A percentile compares a stretch with the other conserved stretches of the same genome.
Conservation (phyloP, 2,888 invertebrate genomes). For the Ornithoptera alexandrae region DNA sequence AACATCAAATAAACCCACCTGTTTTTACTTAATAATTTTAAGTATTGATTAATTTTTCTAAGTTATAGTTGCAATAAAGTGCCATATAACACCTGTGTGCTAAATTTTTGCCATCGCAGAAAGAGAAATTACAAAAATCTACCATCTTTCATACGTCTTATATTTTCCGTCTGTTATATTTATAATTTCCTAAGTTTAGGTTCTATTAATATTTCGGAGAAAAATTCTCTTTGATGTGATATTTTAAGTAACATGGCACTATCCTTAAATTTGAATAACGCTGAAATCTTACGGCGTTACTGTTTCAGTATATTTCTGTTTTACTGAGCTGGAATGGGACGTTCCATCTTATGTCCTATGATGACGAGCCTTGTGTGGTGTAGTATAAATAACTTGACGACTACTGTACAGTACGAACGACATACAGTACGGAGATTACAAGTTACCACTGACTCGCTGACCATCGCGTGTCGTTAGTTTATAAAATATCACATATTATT, state of each 20-base stretch:
- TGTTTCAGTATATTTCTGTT: slow-evolving; percentile 3
- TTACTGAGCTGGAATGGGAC: not conserved
- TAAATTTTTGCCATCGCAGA: not conserved
- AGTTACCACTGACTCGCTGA: not conserved
- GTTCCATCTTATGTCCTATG: not conserved
- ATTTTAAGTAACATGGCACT: slow-evolving; percentile 62
- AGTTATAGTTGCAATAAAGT: not conserved
- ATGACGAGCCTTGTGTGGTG: too few relatives aligned
- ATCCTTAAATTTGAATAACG: slow-evolving; percentile 35
- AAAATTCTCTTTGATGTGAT: slow-evolving; percentile 65
- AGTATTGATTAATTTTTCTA: not conserved
- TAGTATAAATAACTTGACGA: too few relatives aligned
- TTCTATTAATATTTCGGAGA: slow-evolving; percentile 33
- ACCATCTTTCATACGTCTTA: not conserved
- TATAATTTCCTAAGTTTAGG: slow-evolving; percentile 9
- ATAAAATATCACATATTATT: slow-evolving; percentile 14
- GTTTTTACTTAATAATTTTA: not conserved
- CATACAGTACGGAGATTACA: too few relatives aligned
- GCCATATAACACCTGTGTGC: not conserved
- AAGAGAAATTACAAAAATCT: not conserved
- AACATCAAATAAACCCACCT: too few relatives aligned
- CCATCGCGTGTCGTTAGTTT: not conserved
- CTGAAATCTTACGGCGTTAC: slow-evolving; percentile 14
- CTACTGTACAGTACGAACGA: too few relatives aligned
- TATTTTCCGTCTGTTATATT: not conserved